Evolutionary conservation across 2,888 invertebrate species (phyloP), one percentile per base, ranked within the genome.

Genomic region (Caenorhabditis sp.): DNA sequence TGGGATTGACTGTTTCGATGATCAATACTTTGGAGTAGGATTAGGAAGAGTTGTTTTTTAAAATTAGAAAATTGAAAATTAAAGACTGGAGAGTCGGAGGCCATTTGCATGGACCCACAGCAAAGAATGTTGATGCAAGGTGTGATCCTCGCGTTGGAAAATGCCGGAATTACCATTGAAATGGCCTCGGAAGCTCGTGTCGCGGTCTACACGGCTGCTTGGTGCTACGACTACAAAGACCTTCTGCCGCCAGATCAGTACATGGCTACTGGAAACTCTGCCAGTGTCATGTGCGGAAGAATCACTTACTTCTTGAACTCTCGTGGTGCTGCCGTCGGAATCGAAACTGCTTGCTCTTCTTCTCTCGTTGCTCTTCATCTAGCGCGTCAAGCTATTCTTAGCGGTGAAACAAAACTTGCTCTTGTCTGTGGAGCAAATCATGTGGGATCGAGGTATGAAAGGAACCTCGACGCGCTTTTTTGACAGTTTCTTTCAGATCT

Each of bases 321-420:
- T 83, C 94, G 93, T 92, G 92, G 97, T 0, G 97, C 97, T 6
- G 95, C 96, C 89, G 95, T 94, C 90, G 93, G 95, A 35, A 91
- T 97, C 48, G 98, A 98, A 90, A 96, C 97, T 0, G 98, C 97
- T 4, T 98, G 98, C 90, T 96, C 97, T 0, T 96, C 96, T 86
- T 94, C 95, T 81, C 91, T 96, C 89, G 93, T 94, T 89, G 87
- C 86, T 15, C 61, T 87, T 30, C 79, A 83, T 52, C 32, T 82
- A 0, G 87, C 88, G 1, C 39, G 82, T 8, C 78, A 84, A 46
- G 94, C 94, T 35, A 94, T 96, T 87, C 92, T 93, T 80, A 90
- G 92, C 17, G 96, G 96, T 9, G 93, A 94, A 89, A 96, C 96
- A 90, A 96, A 81, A 46, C 32, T 79, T 17, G 89, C 88, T 24